A percentile compares a stretch with the other conserved stretches of the same genome.
phyloP scores from a whole-genome alignment of 2,797 vertebrate species.

The Bovichtus variegatus region DNA sequence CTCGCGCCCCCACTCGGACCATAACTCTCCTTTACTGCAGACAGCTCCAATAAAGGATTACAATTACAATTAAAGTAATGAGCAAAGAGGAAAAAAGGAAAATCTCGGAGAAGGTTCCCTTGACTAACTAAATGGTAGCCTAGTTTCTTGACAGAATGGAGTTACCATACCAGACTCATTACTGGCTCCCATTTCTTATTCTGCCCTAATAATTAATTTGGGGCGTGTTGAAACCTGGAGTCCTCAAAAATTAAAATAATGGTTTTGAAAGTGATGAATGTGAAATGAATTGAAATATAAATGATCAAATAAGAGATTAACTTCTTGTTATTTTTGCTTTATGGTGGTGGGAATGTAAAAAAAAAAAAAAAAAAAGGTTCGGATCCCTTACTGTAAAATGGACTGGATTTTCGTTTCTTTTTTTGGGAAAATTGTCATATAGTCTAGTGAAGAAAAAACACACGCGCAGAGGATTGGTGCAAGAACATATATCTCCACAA shows the following conservation, averaged over 20 bases:
- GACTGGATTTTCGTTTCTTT: background rate
- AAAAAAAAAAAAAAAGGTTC: slow-evolving; percentile 4
- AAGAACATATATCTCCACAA: slow-evolving; percentile 12
- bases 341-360: slow-evolving; percentile 33
- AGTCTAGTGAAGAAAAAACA: background rate
- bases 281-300: slow-evolving; percentile 65
- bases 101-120: slow-evolving; percentile 83
- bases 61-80: slow-evolving; percentile 91
- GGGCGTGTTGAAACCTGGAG: slow-evolving; percentile 75
- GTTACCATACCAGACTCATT: slow-evolving; percentile 80
- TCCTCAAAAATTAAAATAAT: slow-evolving; percentile 78
- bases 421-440: background rate
- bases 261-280: slow-evolving; percentile 72
- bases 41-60: slow-evolving; percentile 89
- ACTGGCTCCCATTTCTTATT: slow-evolving; percentile 75
- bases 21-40: slow-evolving; percentile 89
- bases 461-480: background rate
- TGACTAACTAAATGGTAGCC: slow-evolving; percentile 85
- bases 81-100: slow-evolving; percentile 85
- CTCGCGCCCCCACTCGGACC: slow-evolving; percentile 81
- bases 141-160: slow-evolving; percentile 82
- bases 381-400: slow-evolving; percentile 25
- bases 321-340: slow-evolving; percentile 67
- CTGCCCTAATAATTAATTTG: slow-evolving; percentile 83
- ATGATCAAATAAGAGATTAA: slow-evolving; percentile 55